Percentiles rank a stretch among this genome's conserved stretches.
phyloP scores from a whole-genome alignment of 2,797 vertebrate species.

The Pangasius sanitwongsei region DNA sequence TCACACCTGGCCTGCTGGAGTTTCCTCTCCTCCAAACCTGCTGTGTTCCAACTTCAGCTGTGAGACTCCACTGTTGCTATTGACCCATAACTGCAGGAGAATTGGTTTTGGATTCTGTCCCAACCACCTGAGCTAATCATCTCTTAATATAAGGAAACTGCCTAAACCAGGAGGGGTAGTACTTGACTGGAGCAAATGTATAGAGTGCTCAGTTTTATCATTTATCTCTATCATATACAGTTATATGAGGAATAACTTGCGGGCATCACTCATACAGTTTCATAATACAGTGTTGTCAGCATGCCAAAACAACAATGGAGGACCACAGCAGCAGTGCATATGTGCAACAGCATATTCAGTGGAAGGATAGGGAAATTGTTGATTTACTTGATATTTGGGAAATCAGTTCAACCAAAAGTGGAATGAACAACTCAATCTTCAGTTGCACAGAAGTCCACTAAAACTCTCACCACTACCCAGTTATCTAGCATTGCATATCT shows the following conservation, averaged over 20 bases:
- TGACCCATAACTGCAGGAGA: conserved; percentile 32
- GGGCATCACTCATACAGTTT: not conserved
- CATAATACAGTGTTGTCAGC: not conserved
- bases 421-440: not conserved
- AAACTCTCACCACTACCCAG: not conserved
- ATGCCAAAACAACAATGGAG: not conserved
- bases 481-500: not conserved
- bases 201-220: conserved; percentile 11
- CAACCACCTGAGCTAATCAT: conserved; percentile 34
- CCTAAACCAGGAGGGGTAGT: conserved; percentile 19
- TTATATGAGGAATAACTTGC: not conserved
- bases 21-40: not conserved
- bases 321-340: not conserved
- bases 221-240: not conserved
- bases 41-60: conserved; percentile 37
- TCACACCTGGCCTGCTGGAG: conserved; percentile 41
- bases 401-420: not conserved
- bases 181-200: conserved; percentile 25
- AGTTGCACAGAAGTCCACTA: not conserved
- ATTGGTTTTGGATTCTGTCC: conserved; percentile 28
- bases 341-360: not conserved
- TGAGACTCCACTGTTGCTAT: conserved; percentile 20
- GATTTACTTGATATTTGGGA: not conserved
- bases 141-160: conserved; percentile 23
- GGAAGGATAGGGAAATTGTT: not conserved